A percentile compares a stretch with the other conserved stretches of the same genome.
Conservation (phyloP, 1,140 invertebrate species). For the Spodoptera frugiperda region DNA sequence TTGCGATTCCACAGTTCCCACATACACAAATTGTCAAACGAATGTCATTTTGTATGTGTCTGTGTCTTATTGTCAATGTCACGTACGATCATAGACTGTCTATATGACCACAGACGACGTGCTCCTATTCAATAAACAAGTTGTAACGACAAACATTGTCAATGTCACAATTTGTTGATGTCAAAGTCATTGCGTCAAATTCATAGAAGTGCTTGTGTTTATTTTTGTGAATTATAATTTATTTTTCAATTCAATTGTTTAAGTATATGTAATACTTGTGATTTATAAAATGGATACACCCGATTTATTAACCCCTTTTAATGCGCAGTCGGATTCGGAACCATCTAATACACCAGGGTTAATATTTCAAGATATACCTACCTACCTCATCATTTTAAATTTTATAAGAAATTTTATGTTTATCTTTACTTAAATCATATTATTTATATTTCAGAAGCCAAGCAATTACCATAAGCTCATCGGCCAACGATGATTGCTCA, state of each 20-base stretch:
- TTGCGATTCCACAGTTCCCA: slow-evolving; percentile 32
- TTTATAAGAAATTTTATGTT: too few species aligned
- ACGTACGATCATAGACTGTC: not conserved
- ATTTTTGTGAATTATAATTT: too few species aligned
- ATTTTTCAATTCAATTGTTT: too few species aligned
- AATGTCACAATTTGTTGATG: not conserved
- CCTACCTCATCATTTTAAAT: not conserved
- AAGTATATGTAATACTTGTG: too few species aligned
- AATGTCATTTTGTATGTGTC: not conserved
- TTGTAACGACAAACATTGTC: not conserved
- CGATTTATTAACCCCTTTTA: slow-evolving; percentile 55
- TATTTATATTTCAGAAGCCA: slow-evolving; percentile 51
- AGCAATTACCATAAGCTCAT: not conserved
- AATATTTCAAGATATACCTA: slow-evolving; percentile 19
- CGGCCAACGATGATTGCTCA: slow-evolving; percentile 58
- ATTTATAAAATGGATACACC: slow-evolving; percentile 59
- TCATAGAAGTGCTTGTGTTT: not conserved
- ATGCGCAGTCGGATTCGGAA: slow-evolving; percentile 40
- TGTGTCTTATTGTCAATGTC: not conserved
- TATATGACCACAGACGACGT: not conserved
- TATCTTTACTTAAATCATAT: not conserved
- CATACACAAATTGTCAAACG: slow-evolving; percentile 17
- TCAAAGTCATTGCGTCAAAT: not conserved
- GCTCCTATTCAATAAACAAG: too few species aligned
- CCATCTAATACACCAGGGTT: slow-evolving; percentile 45